Evolutionary conservation across 2,113 vertebrate species (phyloP).

Genomic region (Cinclus cinclus): DNA sequence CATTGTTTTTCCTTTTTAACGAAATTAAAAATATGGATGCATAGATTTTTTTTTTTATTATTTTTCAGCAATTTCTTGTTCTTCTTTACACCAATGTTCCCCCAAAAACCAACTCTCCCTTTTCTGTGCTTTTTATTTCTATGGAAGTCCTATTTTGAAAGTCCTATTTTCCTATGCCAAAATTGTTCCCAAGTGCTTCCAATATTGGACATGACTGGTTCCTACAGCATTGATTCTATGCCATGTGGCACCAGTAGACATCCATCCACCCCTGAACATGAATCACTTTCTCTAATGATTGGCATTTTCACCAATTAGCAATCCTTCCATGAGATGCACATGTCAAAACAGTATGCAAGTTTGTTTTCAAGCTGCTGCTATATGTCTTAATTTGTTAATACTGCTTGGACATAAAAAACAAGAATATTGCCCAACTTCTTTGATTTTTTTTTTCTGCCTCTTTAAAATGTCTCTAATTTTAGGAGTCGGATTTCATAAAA

Average conservation of each 20-base stretch:
- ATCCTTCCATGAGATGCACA: conserved; percentile 12
- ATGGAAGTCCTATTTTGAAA: not conserved
- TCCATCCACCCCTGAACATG: not conserved
- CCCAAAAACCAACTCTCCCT: not conserved
- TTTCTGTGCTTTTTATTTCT: not conserved
- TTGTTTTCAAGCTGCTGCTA: not conserved
- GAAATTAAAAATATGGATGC: not conserved
- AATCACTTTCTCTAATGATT: not conserved
- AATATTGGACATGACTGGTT: not conserved
- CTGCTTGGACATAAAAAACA: not conserved
- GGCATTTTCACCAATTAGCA: conserved; percentile 30
- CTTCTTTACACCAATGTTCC: not conserved
- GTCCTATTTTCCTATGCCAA: not conserved
- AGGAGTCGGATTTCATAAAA: not conserved
- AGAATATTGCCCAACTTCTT: not conserved
- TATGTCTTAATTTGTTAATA: not conserved
- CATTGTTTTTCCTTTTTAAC: not conserved
- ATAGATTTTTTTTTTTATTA: not conserved
- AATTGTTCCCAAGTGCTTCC: not conserved
- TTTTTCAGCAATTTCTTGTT: not conserved
- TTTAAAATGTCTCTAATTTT: not conserved
- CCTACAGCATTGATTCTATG: not conserved
- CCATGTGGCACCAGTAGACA: not conserved
- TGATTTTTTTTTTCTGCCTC: too few species aligned
- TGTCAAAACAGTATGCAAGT: conserved; percentile 22